A percentile compares a stretch with the other conserved stretches of the same genome.
Conservation (phyloP, 2,888 invertebrate species). For the Cheilosia vulpina region DNA sequence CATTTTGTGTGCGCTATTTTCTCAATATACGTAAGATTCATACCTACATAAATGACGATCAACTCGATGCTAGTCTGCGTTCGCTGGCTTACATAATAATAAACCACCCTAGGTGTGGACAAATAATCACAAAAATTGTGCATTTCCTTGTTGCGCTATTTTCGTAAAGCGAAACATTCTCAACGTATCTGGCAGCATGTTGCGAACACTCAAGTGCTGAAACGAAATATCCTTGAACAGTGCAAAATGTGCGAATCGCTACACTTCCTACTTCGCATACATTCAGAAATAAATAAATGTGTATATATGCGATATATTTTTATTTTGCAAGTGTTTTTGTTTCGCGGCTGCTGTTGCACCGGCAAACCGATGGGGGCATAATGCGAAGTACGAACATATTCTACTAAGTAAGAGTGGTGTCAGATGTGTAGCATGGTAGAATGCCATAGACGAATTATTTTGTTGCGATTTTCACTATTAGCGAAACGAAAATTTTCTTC, state of each 20-base stretch:
- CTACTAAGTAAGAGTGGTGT: constrained; percentile 68
- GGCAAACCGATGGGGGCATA: constrained; percentile 35
- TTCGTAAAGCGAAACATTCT: constrained; percentile 1
- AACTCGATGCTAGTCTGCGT: constrained; percentile 1
- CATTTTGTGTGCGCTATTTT: no score
- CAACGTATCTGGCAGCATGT: constrained; percentile 55
- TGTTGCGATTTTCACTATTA: constrained; percentile 54
- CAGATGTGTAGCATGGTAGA: constrained; percentile 58
- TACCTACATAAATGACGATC: constrained; percentile 24
- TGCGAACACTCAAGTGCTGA: constrained; percentile 25
- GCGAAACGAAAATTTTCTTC: constrained; percentile 43
- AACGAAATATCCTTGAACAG: constrained; percentile 66
- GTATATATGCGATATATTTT: background rate
- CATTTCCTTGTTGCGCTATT: constrained; percentile 53
- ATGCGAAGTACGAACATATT: constrained; percentile 52
- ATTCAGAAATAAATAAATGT: constrained; percentile 52
- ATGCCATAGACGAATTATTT: constrained; percentile 29
- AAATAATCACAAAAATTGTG: constrained; percentile 26
- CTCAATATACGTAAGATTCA: no score
- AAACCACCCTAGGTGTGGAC: constrained; percentile 8
- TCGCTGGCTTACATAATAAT: constrained; percentile 26
- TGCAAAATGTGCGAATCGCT: constrained; percentile 37
- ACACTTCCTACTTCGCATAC: constrained; percentile 66
- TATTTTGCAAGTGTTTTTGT: constrained; percentile 33
- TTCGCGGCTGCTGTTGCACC: constrained; percentile 43